These are phyloP conservation scores for Parascotia fuliginaria DNA, from an alignment of 2,888 invertebrate species.

Conservation along the genomic window DNA sequence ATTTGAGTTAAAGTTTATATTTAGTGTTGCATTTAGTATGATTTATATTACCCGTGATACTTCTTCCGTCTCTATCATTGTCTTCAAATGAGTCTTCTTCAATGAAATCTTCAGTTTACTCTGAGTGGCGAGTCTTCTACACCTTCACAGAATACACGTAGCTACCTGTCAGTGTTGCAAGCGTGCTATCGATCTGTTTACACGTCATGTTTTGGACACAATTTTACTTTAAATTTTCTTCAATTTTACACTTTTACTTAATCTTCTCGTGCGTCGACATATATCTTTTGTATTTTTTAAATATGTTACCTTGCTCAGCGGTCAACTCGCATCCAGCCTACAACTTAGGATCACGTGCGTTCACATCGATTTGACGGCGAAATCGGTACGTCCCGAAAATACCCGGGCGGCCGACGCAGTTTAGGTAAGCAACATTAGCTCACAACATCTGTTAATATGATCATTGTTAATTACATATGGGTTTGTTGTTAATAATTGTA, in stretches of 20 bases:
- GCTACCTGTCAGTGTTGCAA: slow-evolving; percentile 47
- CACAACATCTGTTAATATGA: slow-evolving; percentile 86
- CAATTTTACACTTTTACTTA: slow-evolving; percentile 28
- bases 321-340: slow-evolving; percentile 53
- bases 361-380: slow-evolving; percentile 67
- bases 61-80: neutral
- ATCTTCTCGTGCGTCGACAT: slow-evolving; percentile 37
- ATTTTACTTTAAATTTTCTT: slow-evolving; percentile 34
- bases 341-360: slow-evolving; percentile 66
- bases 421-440: slow-evolving; percentile 82
- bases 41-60: neutral
- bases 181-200: slow-evolving; percentile 79
- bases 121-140: neutral
- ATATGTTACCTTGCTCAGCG: slow-evolving; percentile 46
- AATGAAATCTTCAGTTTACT: neutral
- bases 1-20: neutral
- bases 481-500: slow-evolving; percentile 84
- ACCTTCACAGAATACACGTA: slow-evolving; percentile 18
- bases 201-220: slow-evolving; percentile 67
- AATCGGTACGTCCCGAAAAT: slow-evolving; percentile 78
- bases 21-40: neutral
- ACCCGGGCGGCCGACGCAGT: slow-evolving; percentile 82
- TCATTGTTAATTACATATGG: slow-evolving; percentile 86
- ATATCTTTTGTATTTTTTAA: slow-evolving; percentile 26
- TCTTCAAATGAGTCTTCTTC: neutral